A percentile compares a stretch with the other conserved stretches of the same genome.
phyloP scores from a whole-genome alignment of 2,797 vertebrate species.

The Distichodus sexfasciatus region DNA sequence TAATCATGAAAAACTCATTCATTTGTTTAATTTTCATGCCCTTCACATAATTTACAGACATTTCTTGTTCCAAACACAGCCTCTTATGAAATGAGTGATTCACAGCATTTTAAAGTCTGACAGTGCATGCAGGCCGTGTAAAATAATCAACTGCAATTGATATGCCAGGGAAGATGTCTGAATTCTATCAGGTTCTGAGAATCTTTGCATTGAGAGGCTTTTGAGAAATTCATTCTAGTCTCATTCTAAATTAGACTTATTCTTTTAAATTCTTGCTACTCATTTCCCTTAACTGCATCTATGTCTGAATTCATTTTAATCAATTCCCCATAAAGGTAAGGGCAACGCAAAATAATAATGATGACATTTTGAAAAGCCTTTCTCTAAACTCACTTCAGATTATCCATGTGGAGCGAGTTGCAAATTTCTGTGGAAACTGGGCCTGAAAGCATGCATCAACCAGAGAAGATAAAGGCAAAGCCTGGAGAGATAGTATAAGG shows the following conservation, averaged over 20 bases:
- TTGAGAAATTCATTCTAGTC: no score
- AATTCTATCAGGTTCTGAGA: no score
- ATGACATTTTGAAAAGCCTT: background rate
- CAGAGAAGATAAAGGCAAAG: conserved; percentile 58
- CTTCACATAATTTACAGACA: background rate
- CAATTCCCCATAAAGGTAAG: no score
- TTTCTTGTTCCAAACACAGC: background rate
- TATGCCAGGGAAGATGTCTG: no score
- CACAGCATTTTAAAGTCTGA: background rate
- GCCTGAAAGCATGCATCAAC: conserved; percentile 58
- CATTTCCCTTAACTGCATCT: no score
- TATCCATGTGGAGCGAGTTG: background rate
- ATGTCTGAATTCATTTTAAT: no score
- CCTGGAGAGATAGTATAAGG: conserved; percentile 63
- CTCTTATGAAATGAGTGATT: background rate
- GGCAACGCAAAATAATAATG: no score
- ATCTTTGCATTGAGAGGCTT: no score
- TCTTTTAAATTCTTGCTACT: no score
- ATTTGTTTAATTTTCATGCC: background rate
- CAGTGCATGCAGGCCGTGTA: no score
- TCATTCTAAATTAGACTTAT: no score
- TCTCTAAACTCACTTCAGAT: background rate
- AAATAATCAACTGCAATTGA: no score
- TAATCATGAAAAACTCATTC: background rate
- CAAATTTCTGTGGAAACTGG: conserved; percentile 33